These are phyloP conservation scores for Heterotis niloticus DNA, from an alignment of 2,113 vertebrate genomes.

Conservation along the genomic window DNA sequence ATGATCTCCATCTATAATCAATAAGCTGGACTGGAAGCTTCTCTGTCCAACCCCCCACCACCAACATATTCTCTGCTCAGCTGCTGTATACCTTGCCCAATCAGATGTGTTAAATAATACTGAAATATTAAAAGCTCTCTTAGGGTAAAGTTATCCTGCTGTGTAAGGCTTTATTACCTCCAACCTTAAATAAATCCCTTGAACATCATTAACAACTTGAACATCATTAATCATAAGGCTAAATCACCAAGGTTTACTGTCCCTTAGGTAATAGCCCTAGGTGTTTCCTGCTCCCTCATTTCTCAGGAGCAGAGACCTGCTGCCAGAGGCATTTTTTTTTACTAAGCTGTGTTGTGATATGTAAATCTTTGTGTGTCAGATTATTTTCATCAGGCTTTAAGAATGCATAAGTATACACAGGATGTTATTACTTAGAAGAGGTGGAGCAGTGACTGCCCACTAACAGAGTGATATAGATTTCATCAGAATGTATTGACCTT, in stretches of 20 bases:
- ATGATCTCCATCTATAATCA: not conserved
- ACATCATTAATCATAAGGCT: not conserved
- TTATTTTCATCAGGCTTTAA: too few relatives aligned
- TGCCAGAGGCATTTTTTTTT: not conserved
- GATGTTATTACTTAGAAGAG: too few relatives aligned
- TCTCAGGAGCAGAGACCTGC: not conserved
- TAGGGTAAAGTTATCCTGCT: not conserved
- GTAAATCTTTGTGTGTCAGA: too few relatives aligned
- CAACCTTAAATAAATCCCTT: not conserved
- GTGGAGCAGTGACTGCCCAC: too few relatives aligned
- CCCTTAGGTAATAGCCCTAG: not conserved
- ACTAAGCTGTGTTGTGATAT: not conserved
- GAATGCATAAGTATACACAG: too few relatives aligned
- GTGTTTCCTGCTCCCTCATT: not conserved
- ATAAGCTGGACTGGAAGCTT: not conserved
- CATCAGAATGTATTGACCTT: too few relatives aligned
- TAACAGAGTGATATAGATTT: too few relatives aligned
- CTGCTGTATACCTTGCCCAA: not conserved
- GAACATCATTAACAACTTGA: not conserved
- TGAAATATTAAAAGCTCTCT: not conserved
- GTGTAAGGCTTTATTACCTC: too few relatives aligned
- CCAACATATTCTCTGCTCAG: not conserved
- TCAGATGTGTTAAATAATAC: constrained; percentile 7
- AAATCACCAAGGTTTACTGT: not conserved
- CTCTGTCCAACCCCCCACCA: not conserved